Evolutionary conservation across 2,888 invertebrate genomes (phyloP).

Genomic region (Strigamia transsilvanica): DNA sequence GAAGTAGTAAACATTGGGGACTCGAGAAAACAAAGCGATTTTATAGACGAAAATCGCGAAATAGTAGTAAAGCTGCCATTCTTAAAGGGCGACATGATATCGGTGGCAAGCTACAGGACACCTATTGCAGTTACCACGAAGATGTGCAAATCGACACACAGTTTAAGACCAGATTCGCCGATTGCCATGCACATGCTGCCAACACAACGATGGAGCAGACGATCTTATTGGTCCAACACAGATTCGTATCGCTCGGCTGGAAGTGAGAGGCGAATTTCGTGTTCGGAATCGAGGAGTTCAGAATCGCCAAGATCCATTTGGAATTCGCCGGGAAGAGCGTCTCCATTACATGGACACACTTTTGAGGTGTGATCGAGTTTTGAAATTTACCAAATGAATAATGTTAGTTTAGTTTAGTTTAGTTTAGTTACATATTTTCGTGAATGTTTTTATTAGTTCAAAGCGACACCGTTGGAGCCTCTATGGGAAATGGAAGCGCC

Average conservation of each 20-base stretch:
- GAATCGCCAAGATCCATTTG: not conserved
- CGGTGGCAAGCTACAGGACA: not conserved
- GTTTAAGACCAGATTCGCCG: not conserved
- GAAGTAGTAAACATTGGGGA: not conserved
- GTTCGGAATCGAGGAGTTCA: not conserved
- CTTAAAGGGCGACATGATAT: not conserved
- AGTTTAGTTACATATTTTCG: not conserved
- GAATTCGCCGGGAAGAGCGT: not conserved
- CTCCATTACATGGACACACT: not conserved
- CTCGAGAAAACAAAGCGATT: not conserved
- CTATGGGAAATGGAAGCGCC: not conserved
- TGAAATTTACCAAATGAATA: not conserved
- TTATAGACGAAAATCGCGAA: not conserved
- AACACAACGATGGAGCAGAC: not conserved
- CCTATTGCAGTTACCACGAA: not conserved
- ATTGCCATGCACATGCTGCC: conserved; percentile 8
- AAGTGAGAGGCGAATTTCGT: not conserved
- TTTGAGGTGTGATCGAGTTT: not conserved
- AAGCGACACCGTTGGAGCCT: not conserved
- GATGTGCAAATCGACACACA: not conserved
- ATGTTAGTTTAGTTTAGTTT: no score
- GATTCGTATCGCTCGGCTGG: not conserved
- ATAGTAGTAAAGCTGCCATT: not conserved
- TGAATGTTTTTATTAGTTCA: not conserved
- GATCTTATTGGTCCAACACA: not conserved